Percentiles rank a stretch among this genome's conserved stretches.
Evolutionary conservation across 2,113 vertebrate species (phyloP).

Genomic region (Phrynosoma platyrhinos): DNA sequence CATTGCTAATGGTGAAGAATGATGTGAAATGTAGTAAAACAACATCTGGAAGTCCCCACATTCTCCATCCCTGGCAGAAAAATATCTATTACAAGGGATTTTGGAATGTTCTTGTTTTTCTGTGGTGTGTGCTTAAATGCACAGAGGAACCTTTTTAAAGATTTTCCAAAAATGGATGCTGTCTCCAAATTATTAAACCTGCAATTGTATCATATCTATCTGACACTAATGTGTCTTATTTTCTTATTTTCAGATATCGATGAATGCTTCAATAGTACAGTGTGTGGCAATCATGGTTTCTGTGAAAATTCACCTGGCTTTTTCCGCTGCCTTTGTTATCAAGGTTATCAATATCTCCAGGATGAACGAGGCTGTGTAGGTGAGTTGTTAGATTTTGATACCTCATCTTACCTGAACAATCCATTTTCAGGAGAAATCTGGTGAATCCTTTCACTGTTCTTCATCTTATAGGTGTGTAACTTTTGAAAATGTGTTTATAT

Average conservation of each 20-base stretch:
- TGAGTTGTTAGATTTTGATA: conserved; percentile 71
- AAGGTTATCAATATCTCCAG: conserved; percentile 88
- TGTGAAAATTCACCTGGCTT: conserved; percentile 94
- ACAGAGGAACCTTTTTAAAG: too few species aligned
- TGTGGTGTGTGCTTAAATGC: too few species aligned
- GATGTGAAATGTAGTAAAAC: too few species aligned
- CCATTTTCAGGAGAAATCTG: background rate
- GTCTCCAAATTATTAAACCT: background rate
- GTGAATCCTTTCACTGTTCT: background rate
- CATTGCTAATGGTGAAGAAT: too few species aligned
- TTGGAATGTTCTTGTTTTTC: too few species aligned
- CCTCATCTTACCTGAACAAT: conserved; percentile 24
- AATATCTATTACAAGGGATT: too few species aligned
- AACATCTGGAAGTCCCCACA: too few species aligned
- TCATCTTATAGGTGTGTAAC: background rate
- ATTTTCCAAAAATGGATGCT: background rate
- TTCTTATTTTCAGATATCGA: conserved; percentile 87
- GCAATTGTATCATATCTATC: conserved; percentile 24
- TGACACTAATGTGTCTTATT: conserved; percentile 62
- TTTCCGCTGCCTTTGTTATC: conserved; percentile 93
- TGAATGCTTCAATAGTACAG: conserved; percentile 89
- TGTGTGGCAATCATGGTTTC: conserved; percentile 88
- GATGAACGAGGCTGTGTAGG: conserved; percentile 90
- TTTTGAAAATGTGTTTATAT: too few species aligned
- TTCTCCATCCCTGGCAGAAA: too few species aligned